phyloP scores from a whole-genome alignment of 2,113 vertebrate species.

The Ellobius talpinus region DNA sequence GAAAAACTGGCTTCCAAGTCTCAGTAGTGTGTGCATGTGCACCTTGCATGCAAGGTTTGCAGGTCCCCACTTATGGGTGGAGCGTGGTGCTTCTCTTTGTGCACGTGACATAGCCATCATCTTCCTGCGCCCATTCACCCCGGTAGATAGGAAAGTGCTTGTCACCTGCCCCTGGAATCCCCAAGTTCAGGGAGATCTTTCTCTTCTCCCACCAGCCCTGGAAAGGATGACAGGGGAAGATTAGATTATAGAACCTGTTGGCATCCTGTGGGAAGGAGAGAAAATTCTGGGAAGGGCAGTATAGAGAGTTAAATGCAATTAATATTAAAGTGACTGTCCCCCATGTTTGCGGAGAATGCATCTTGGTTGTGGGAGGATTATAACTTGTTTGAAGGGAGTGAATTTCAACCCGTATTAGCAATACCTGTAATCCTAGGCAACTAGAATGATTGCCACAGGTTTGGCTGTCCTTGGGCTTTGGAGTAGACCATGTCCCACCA shows the following conservation, averaged over 20 bases:
- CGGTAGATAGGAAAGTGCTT: not conserved
- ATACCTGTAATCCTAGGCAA: not conserved
- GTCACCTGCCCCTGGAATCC: not conserved
- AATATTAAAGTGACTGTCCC: not conserved
- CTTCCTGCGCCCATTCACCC: not conserved
- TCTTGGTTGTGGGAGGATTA: not conserved
- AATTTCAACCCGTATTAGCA: not conserved
- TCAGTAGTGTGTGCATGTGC: not conserved
- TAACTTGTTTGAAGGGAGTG: not conserved
- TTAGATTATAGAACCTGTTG: not conserved
- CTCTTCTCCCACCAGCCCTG: not conserved
- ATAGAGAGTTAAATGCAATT: not conserved
- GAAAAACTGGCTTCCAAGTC: not conserved
- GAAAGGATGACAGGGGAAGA: too few species aligned
- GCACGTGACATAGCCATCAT: rapidly evolving
- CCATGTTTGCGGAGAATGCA: not conserved
- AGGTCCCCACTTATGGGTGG: not conserved
- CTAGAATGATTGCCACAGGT: not conserved
- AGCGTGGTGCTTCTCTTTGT: not conserved
- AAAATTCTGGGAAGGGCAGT: not conserved
- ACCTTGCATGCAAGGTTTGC: not conserved
- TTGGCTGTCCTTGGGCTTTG: not conserved
- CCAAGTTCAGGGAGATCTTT: not conserved
- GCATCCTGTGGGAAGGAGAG: not conserved
- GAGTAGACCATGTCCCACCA: not conserved